Conservation (phyloP, 2,888 invertebrate species). For the Darwinula stevensoni region DNA sequence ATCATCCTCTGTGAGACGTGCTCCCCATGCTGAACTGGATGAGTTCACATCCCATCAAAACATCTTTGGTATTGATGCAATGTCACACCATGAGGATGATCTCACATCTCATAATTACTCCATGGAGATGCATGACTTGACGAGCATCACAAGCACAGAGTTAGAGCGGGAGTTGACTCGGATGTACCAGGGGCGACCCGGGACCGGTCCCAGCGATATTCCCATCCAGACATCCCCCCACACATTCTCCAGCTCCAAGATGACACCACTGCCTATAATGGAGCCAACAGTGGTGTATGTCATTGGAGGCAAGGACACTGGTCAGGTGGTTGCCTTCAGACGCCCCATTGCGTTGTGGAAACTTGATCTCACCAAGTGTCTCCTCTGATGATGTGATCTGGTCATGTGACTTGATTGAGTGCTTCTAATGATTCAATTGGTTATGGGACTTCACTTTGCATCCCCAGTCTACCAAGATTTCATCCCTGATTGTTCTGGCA, state of each 20-base stretch:
- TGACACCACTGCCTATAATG: not conserved
- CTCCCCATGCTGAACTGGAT: not conserved
- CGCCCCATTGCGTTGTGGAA: slow-evolving; percentile 50
- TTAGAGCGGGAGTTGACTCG: not conserved
- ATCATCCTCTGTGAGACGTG: not conserved
- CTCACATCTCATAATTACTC: slow-evolving; percentile 1
- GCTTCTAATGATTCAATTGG: no score
- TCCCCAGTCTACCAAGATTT: no score
- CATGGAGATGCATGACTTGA: not conserved
- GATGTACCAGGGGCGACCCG: not conserved
- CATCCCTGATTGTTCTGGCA: no score
- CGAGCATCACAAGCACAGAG: not conserved
- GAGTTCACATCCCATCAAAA: slow-evolving; percentile 1
- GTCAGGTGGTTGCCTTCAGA: slow-evolving; percentile 40
- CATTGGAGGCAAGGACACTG: slow-evolving; percentile 47
- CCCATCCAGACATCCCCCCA: not conserved
- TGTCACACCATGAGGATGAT: not conserved
- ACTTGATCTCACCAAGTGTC: slow-evolving; percentile 22
- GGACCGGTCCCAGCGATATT: not conserved
- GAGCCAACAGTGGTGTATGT: slow-evolving; percentile 24
- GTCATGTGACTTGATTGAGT: no score
- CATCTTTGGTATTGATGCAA: not conserved
- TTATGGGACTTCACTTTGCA: no score
- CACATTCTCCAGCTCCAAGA: no score
- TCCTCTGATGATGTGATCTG: no score